Evolutionary conservation across 2,888 invertebrate genomes (phyloP).

Genomic region (Drosophila paracracens): DNA sequence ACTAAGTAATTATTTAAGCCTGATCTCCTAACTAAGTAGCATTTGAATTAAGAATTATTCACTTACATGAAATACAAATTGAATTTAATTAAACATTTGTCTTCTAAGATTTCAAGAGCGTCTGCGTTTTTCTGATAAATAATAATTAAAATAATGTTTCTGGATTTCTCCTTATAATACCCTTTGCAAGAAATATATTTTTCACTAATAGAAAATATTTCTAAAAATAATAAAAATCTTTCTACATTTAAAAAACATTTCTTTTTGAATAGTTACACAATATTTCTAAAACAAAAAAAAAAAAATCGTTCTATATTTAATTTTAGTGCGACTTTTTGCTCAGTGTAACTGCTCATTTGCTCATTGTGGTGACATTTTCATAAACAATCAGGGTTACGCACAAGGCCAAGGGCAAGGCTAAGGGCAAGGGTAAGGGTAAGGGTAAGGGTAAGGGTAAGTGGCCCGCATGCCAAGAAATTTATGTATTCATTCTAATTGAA

Average conservation of each 20-base stretch:
- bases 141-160: neutral
- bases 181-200: neutral
- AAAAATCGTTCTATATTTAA: neutral
- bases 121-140: neutral
- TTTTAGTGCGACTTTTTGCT: neutral
- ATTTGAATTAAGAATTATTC: neutral
- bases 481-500: constrained; percentile 8
- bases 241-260: neutral
- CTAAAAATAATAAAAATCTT: neutral
- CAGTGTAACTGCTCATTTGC: constrained; percentile 15
- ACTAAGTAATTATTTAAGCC: neutral
- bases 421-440: neutral
- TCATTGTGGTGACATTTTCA: constrained; percentile 31
- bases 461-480: constrained; percentile 38
- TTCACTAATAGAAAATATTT: neutral
- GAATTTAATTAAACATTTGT: neutral
- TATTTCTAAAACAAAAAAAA: neutral
- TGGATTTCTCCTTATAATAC: neutral
- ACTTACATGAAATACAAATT: neutral
- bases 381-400: constrained; percentile 32
- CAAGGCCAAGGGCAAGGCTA: constrained; percentile 8
- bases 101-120: neutral
- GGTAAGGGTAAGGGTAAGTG: constrained; percentile 8
- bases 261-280: neutral
- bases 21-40: neutral